Evolutionary conservation across 2,888 invertebrate genomes (phyloP).

Genomic region (Drosophila kanekoi): DNA sequence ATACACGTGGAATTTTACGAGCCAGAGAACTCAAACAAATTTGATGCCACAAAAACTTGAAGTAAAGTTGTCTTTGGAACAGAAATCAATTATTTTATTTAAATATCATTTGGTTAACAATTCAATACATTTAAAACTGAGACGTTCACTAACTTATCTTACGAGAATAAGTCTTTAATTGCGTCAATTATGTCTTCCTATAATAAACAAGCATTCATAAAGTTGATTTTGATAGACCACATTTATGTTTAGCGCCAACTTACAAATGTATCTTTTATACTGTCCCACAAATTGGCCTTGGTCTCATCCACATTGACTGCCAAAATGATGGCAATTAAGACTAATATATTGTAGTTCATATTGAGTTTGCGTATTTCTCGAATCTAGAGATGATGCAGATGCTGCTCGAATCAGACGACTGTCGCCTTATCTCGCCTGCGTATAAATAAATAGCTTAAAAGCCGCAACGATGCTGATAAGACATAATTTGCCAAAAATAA

Average conservation of each 20-base stretch:
- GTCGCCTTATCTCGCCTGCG: constrained; percentile 31
- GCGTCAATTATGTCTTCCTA: constrained; percentile 41
- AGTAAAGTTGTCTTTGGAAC: not conserved
- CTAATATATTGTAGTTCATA: constrained; percentile 43
- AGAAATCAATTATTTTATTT: constrained; percentile 15
- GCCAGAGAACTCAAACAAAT: constrained; percentile 42
- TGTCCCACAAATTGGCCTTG: constrained; percentile 41
- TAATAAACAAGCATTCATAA: not conserved
- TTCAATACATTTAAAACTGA: not conserved
- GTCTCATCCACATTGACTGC: constrained; percentile 39
- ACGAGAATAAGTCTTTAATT: constrained; percentile 43
- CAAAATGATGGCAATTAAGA: constrained; percentile 32
- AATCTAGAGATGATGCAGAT: constrained; percentile 26
- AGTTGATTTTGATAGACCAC: not conserved
- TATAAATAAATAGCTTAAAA: constrained; percentile 45
- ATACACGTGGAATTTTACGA: constrained; percentile 16
- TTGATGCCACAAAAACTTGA: constrained; percentile 3
- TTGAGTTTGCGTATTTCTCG: constrained; percentile 4
- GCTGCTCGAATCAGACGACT: constrained; percentile 38
- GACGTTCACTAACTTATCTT: not conserved
- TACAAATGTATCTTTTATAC: constrained; percentile 44
- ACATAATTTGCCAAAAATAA: constrained; percentile 26
- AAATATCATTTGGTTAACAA: not conserved
- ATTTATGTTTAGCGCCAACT: constrained; percentile 2
- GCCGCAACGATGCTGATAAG: constrained; percentile 38